A percentile compares a stretch with the other conserved stretches of the same genome.
Conservation (phyloP, 1,140 invertebrate genomes). For the Polypedilum pembai region DNA sequence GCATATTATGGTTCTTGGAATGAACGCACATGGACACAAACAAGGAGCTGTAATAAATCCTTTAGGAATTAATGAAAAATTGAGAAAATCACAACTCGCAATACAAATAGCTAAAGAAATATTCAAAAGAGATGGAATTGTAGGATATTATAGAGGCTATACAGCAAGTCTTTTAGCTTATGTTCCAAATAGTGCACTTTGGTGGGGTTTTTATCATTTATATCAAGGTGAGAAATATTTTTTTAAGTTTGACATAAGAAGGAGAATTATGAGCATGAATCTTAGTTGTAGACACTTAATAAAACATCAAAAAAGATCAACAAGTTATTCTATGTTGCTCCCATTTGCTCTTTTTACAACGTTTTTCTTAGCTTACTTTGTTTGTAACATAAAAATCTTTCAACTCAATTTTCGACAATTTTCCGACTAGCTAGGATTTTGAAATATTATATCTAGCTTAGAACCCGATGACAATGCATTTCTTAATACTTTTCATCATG, state of each 20-base stretch:
- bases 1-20: conserved; percentile 90
- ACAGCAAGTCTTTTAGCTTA: conserved; percentile 84
- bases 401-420: too few species aligned
- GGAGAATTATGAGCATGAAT: too few species aligned
- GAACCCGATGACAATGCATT: too few species aligned
- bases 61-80: conserved; percentile 54
- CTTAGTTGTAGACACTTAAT: too few species aligned
- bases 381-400: too few species aligned
- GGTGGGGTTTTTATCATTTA: conserved; percentile 93
- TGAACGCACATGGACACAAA: conserved; percentile 48
- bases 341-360: too few species aligned
- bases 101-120: conserved; percentile 63
- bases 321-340: conserved; percentile 33
- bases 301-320: too few species aligned
- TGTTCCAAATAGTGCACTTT: conserved; percentile 90
- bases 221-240: conserved; percentile 97
- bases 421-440: too few species aligned
- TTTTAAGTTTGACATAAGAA: too few species aligned
- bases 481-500: too few species aligned
- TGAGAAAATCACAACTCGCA: conserved; percentile 51
- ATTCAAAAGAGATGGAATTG: conserved; percentile 66
- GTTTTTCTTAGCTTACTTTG: too few species aligned
- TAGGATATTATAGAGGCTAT: conserved; percentile 91
- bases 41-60: conserved; percentile 56
- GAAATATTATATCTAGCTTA: too few species aligned